A percentile compares a stretch with the other conserved stretches of the same genome.
Evolutionary conservation across 2,888 invertebrate genomes (phyloP).

Genomic region (Diarsia rubi): DNA sequence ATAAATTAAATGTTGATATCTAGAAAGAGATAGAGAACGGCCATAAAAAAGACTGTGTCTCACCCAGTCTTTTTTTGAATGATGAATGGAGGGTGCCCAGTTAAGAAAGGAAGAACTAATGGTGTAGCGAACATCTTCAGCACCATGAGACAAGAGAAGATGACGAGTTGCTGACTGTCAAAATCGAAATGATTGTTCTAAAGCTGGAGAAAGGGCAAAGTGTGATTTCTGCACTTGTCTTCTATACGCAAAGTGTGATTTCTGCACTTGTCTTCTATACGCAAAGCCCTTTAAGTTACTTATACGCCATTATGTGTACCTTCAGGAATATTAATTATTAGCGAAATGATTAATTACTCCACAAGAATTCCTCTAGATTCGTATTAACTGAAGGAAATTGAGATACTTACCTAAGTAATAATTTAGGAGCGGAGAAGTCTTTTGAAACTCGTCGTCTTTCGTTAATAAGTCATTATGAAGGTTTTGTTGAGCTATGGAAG

Average conservation of each 20-base stretch:
- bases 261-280: constrained; percentile 28
- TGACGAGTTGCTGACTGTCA: background rate
- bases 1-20: background rate
- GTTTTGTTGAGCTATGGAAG: constrained; percentile 32
- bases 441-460: constrained; percentile 36
- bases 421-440: constrained; percentile 52
- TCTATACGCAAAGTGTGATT: constrained; percentile 2
- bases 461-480: constrained; percentile 42
- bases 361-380: constrained; percentile 71
- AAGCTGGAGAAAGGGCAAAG: background rate
- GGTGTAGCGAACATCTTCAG: background rate
- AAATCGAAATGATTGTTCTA: background rate
- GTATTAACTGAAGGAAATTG: constrained; percentile 65
- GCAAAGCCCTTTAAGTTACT: constrained; percentile 31
- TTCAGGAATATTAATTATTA: constrained; percentile 74
- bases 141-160: background rate
- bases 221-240: constrained; percentile 36
- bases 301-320: constrained; percentile 54
- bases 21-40: background rate
- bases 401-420: constrained; percentile 62
- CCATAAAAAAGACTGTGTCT: background rate
- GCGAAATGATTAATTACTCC: constrained; percentile 82
- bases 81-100: background rate
- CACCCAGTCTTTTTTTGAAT: no score
- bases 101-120: background rate